Base-by-base conservation (phyloP, 1,140 invertebrate species). In the Xylocopa sonorina region DNA sequence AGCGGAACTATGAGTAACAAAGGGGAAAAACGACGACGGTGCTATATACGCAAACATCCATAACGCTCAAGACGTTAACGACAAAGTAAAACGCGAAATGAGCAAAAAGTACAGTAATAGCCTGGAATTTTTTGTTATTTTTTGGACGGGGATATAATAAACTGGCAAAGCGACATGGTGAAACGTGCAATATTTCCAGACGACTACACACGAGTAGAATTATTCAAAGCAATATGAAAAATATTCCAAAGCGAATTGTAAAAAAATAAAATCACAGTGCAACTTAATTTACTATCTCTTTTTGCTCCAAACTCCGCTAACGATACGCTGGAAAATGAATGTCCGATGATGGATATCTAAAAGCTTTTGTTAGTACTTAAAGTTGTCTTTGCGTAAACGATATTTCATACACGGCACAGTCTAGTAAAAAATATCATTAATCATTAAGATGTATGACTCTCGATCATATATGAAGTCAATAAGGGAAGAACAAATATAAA, bases 11-110 rank as follows among this genome's bases (percentile, higher is more conserved):
- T 24, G 10, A n/a, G 14, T 1, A 57, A 43, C 5, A 57, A 58
- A 34, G 6, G 12, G 48, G 21, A 62, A 48, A 62, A 18, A 27
- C 21, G 14, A 10, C 18, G 32, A 32, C 14, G 12, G 34, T 10
- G n/a, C 32, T 27, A 18, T 18, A 29, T 21, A 63, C 10, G 3
- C 4, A 41, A 41, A 18, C 72, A 29, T 10, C 24, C 24, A 41
- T 53, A 74, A 74, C n/a, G 58, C 29, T 63, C 38, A 64, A 75
- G 24, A 62, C 34, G 34, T 27, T 41, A 43, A 29, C 60, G 24
- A 51, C 60, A 75, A 64, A 64, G 27, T 53, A 27, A 60, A 29
- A 38, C 29, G 21, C 34, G 34, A 32, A 63, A 64, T 16, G 50
- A 32, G 48, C 3, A 21, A 64, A 75, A 75, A 29, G 12, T 43